Base-by-base conservation (phyloP, 30 jellyfish, hydroid and myxozoan genomes). In the Calvadosia cruxmelitensis region DNA sequence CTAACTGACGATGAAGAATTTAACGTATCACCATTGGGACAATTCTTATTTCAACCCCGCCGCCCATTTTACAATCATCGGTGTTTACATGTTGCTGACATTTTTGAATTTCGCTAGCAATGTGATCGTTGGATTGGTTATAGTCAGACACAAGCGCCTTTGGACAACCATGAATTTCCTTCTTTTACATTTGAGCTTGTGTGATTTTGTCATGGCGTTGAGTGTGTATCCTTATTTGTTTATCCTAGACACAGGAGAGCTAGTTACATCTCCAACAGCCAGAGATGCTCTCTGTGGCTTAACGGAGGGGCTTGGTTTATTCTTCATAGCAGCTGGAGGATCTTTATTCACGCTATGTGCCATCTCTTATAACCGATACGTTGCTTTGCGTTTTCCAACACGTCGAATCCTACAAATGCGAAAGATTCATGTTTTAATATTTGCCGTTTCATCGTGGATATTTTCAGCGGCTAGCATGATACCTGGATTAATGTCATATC, bases 261-360 rank as follows among this genome's bases (percentile, higher is more conserved):
- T 79, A 2, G 31, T 79, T 10, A 50, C 29, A 5, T 53, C 83
- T 1, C 35, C 31, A 31, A 29, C 7, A 2, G 57, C 68, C 48
- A 70, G 32, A 10, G 68, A 87, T 50, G 69, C 53, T 25, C 49
- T 74, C 23, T 86, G 96, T 84, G 78, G 70, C 36, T 35, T 86
- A 27, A 78, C 96, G 49, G 96, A 86, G 27, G 96, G 96, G 1
- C 31, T 78, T 35, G 50, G 91, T 48, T 70, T 80, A 34, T 86
- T 77, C 52, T 86, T 86, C 53, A 67, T 79, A 16, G 94, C 93
- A 0, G 78, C 94, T 1, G 96, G 94, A 2, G 57, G 94, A 15
- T 86, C 92, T 30, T 83, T 86, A 29, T 81, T 86, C 26, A 79
- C 94, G 0, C 76, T 86, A n/a, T 86, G 96, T 34, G 93, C 91